Percentiles rank a stretch among this genome's conserved stretches.
These are phyloP conservation scores for Harlomillsia oculata DNA, from an alignment of 1,140 invertebrate species.

Conservation along the genomic window DNA sequence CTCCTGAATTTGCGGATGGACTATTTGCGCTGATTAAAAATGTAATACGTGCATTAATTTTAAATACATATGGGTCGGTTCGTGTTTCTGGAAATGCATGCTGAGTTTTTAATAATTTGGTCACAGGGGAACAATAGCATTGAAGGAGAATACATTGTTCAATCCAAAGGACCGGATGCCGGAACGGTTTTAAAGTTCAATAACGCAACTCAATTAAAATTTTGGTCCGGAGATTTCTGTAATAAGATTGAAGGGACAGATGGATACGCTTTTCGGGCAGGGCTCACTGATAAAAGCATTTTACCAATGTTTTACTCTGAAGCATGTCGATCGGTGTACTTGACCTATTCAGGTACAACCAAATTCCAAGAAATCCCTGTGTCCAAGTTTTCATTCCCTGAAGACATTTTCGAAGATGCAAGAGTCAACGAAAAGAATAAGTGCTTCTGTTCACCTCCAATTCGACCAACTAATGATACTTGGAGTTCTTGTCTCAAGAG, in stretches of 20 bases:
- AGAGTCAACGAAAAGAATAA: slow-evolving; percentile 4
- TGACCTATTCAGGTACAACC: slow-evolving; percentile 4
- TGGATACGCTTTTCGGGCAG: slow-evolving; percentile 13
- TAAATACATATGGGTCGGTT: neutral
- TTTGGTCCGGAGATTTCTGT: slow-evolving; percentile 17
- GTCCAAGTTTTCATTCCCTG: slow-evolving; percentile 7
- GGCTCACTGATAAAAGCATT: slow-evolving; percentile 10
- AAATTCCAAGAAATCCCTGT: slow-evolving; percentile 11
- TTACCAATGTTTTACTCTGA: slow-evolving; percentile 22
- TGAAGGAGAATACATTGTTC: slow-evolving; percentile 10
- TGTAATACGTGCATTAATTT: neutral
- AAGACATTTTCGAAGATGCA: slow-evolving; percentile 16
- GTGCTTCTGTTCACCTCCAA: slow-evolving; percentile 17
- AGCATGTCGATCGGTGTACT: slow-evolving; percentile 16
- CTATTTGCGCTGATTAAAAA: slow-evolving; percentile 19
- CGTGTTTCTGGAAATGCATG: too few relatives aligned
- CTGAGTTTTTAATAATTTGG: too few relatives aligned
- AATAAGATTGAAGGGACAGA: slow-evolving; percentile 27
- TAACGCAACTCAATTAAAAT: slow-evolving; percentile 14
- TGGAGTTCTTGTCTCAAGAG: slow-evolving; percentile 9
- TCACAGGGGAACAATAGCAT: slow-evolving; percentile 6
- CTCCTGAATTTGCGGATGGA: slow-evolving; percentile 12
- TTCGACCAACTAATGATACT: slow-evolving; percentile 2
- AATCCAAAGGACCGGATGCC: slow-evolving; percentile 4
- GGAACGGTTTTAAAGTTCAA: slow-evolving; percentile 14